Evolutionary conservation across 2,113 vertebrate species (phyloP).

Genomic region (Phylloscopus whistleri): DNA sequence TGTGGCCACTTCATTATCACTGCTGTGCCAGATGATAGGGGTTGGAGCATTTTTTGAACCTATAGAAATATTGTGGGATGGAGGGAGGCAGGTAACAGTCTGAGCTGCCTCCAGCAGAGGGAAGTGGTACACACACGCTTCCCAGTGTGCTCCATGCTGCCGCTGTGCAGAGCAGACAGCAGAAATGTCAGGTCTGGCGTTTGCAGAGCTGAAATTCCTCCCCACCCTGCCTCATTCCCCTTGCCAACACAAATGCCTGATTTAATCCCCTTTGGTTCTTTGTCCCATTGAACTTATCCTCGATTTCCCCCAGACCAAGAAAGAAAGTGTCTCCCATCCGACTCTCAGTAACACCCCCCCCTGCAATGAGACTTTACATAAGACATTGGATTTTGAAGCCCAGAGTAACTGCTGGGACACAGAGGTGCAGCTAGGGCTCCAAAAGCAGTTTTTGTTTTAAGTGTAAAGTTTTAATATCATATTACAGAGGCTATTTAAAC

Average conservation of each 20-base stretch:
- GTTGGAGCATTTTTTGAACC: not conserved
- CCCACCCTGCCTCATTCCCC: accelerated
- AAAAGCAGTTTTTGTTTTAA: not conserved
- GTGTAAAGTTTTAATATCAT: not conserved
- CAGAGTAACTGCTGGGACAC: not conserved
- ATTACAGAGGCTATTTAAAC: not conserved
- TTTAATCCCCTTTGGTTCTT: not conserved
- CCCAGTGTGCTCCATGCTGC: not conserved
- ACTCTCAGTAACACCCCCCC: accelerated
- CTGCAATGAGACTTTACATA: not conserved
- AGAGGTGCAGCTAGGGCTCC: not conserved
- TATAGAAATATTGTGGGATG: not conserved
- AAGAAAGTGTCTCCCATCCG: not conserved
- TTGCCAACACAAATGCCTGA: not conserved
- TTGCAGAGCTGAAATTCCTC: not conserved
- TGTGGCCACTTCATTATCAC: not conserved
- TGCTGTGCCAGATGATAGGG: not conserved
- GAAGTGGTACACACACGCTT: not conserved
- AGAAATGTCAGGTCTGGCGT: not conserved
- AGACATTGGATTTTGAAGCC: not conserved
- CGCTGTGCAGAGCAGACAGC: not conserved
- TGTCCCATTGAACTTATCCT: accelerated
- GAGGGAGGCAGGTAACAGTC: conserved; percentile 27
- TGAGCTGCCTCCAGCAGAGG: conserved; percentile 64
- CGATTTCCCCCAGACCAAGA: not conserved